Base-by-base conservation (phyloP, 1,140 invertebrate species). In the Bathynomus jamesi region DNA sequence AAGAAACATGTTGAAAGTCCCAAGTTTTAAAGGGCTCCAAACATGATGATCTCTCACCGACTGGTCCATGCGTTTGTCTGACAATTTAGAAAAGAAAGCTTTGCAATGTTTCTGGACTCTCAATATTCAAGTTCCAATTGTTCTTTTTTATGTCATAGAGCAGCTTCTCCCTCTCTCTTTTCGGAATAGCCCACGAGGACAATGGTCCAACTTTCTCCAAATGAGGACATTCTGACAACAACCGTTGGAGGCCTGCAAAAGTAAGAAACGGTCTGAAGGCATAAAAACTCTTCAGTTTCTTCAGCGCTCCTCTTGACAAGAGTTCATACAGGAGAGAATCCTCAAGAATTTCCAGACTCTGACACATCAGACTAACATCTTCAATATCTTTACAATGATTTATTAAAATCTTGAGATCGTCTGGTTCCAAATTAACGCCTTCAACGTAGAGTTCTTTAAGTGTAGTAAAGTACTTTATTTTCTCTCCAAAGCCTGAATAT, bases 141-240 rank as follows among this genome's bases (percentile, higher is more conserved):
- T 74, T 74, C 8, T 30, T 27, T 31, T 69, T 74, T 21, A 74
- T 74, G 61, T 74, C 72, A 21, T 21, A 67, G 11, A 24, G 3
- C 11, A 74, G 60, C 25, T 28, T 62, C 27, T 70, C 68, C 25
- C 72, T 64, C 29, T 74, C 72, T 7, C 67, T 69, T 30, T 70
- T 70, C 17, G 28, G 40, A n/a, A 74, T 74, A 27, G 72, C 68
- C 72, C 72, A 74, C n/a, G 72, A 74, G 0, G 72, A 74, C n/a
- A 74, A 53, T 11, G 72, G 72, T n/a, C 72, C 72, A 31, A 74
- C 60, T 21, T 68, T 70, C 27, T 70, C 46, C 13, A 74, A 30
- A 3, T 74, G 30, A 25, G 68, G 68, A 29, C 72, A 74, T 25
- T 70, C 65, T 32, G 61, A 53, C 28, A 74, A 24, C 11, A 74